Evolutionary conservation across 1,140 invertebrate species (phyloP).

Genomic region (Tetramorium simillimum): DNA sequence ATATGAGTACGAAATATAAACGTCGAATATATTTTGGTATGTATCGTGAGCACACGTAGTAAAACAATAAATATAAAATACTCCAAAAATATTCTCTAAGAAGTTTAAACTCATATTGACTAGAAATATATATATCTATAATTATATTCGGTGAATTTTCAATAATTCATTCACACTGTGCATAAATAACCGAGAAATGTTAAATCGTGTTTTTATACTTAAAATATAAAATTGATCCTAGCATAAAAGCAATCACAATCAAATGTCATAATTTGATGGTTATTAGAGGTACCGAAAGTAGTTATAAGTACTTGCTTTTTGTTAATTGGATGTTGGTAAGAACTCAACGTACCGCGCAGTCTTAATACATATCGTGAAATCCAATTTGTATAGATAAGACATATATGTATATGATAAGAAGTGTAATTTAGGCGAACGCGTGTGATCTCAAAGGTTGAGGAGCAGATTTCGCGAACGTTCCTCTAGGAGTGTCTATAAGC

Average conservation of each 20-base stretch:
- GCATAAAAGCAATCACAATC: slow-evolving; percentile 13
- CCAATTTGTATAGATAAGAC: slow-evolving; percentile 59
- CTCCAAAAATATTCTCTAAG: background rate
- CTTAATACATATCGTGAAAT: slow-evolving; percentile 49
- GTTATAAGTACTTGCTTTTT: background rate
- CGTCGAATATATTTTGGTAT: slow-evolving; percentile 12
- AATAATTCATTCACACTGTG: background rate
- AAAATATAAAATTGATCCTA: slow-evolving; percentile 14
- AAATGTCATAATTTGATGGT: slow-evolving; percentile 3
- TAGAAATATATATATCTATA: background rate
- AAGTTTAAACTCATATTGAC: background rate
- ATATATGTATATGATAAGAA: slow-evolving; percentile 56
- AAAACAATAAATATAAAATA: background rate
- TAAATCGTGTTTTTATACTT: slow-evolving; percentile 24
- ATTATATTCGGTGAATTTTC: background rate
- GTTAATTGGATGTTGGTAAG: background rate
- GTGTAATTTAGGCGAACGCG: slow-evolving; percentile 50
- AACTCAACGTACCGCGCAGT: slow-evolving; percentile 40
- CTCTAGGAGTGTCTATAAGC: slow-evolving; percentile 14
- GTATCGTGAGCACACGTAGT: background rate
- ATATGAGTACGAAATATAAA: background rate
- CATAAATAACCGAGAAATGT: background rate
- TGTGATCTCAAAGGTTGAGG: slow-evolving; percentile 61
- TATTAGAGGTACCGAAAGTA: background rate
- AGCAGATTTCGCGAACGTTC: background rate